Evolutionary conservation across 2,888 invertebrate genomes (phyloP).

Genomic region (Homarus gammarus): DNA sequence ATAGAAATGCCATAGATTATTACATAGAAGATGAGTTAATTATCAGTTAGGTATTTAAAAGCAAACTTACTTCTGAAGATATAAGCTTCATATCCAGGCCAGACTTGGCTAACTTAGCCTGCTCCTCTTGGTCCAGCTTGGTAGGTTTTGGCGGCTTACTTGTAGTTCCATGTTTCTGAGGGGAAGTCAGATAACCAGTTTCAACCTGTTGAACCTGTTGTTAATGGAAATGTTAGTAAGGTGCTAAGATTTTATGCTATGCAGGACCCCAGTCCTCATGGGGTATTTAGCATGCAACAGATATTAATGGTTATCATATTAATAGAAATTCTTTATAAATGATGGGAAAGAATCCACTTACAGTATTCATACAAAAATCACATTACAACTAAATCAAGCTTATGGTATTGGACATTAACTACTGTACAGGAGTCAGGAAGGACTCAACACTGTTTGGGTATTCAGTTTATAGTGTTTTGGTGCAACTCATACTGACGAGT

Average conservation of each 20-base stretch:
- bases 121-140: slow-evolving; percentile 94
- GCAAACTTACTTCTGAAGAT: slow-evolving; percentile 88
- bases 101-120: slow-evolving; percentile 97
- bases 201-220: slow-evolving; percentile 68
- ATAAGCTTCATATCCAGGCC: slow-evolving; percentile 98
- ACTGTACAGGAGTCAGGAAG: too few relatives aligned
- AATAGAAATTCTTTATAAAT: too few relatives aligned
- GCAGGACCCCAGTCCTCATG: slow-evolving; percentile 11
- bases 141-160: slow-evolving; percentile 94
- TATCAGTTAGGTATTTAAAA: background rate
- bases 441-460: too few relatives aligned
- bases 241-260: background rate
- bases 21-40: too few relatives aligned
- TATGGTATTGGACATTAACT: too few relatives aligned
- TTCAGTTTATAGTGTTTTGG: too few relatives aligned
- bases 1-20: too few relatives aligned
- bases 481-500: too few relatives aligned
- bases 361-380: too few relatives aligned
- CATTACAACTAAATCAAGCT: too few relatives aligned
- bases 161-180: slow-evolving; percentile 97
- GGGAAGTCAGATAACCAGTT: slow-evolving; percentile 74
- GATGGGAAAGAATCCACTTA: too few relatives aligned
- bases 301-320: slow-evolving; percentile 18
- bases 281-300: slow-evolving; percentile 27
- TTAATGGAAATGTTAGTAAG: slow-evolving; percentile 61